Evolutionary conservation across 2,797 vertebrate genomes (phyloP).

Genomic region (Harpagifer antarcticus): DNA sequence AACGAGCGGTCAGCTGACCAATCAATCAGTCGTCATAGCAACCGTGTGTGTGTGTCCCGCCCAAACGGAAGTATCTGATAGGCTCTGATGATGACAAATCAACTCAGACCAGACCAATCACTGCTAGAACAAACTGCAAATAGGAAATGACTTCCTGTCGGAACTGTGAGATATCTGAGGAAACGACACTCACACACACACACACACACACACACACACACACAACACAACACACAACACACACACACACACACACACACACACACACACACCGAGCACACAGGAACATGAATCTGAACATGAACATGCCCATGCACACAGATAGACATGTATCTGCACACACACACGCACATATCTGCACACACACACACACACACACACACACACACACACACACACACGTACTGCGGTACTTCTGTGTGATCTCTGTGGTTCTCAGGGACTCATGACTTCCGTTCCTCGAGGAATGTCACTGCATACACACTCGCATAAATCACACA

Average conservation of each 20-base stretch:
- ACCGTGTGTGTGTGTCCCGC: not conserved
- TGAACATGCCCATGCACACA: not conserved
- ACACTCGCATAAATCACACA: slow-evolving; percentile 12
- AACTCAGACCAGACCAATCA: slow-evolving; percentile 66
- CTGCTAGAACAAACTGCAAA: slow-evolving; percentile 75
- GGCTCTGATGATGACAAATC: slow-evolving; percentile 66
- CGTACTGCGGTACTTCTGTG: slow-evolving; percentile 7
- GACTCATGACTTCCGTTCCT: slow-evolving; percentile 48
- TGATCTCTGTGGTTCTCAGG: slow-evolving; percentile 42
- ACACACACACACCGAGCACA: not conserved
- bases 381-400: slow-evolving; percentile 10
- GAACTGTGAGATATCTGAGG: slow-evolving; percentile 59
- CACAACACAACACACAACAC: not conserved
- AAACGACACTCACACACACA: slow-evolving; percentile 18
- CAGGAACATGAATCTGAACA: slow-evolving; percentile 29
- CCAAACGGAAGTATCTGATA: slow-evolving; percentile 36
- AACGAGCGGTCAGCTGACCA: not conserved
- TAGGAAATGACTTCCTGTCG: slow-evolving; percentile 79
- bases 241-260: not conserved
- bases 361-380: not conserved
- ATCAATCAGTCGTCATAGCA: slow-evolving; percentile 30
- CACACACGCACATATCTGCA: no score
- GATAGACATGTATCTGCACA: no score
- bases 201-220: slow-evolving; percentile 20
- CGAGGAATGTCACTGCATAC: slow-evolving; percentile 31